phyloP scores from a whole-genome alignment of 2,113 vertebrate species.

The Larimichthys polyactis region DNA sequence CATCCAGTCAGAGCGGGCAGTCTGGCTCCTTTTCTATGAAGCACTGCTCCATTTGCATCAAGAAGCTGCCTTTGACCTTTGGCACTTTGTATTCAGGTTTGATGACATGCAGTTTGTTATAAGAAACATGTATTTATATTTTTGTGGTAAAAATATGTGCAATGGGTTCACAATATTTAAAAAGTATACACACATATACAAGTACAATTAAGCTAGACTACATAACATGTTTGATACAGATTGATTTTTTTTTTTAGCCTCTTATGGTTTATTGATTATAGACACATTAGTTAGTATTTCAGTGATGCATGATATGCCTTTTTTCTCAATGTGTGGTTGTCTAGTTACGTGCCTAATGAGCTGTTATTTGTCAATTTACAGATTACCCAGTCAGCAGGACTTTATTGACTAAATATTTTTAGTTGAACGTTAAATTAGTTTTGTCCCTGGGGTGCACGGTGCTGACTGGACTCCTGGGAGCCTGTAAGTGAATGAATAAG shows the following conservation, averaged over 20 bases:
- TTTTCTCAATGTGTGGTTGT: not conserved
- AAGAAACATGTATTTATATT: not conserved
- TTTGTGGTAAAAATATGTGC: not conserved
- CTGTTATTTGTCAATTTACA: constrained; percentile 8
- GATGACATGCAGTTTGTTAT: not conserved
- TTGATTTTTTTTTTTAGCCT: not conserved
- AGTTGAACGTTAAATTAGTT: constrained; percentile 41
- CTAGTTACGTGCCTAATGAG: not conserved
- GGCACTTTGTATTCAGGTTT: not conserved
- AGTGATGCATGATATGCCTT: not conserved
- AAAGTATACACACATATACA: not conserved
- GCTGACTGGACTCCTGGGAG: constrained; percentile 49
- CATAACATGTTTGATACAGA: not conserved
- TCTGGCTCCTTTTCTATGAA: constrained; percentile 34
- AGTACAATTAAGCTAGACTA: not conserved
- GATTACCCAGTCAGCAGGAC: not conserved
- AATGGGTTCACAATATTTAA: not conserved
- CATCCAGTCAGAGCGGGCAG: constrained; percentile 42
- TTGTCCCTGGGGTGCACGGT: not conserved
- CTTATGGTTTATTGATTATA: not conserved
- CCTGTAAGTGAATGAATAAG: constrained; percentile 49
- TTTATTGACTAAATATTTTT: constrained; percentile 15
- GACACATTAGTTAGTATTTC: not conserved
- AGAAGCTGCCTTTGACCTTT: constrained; percentile 12
- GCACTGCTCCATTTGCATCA: constrained; percentile 34